These are phyloP conservation scores for Sinocyclocheilus maitianheensis DNA, from an alignment of 2,113 vertebrate species.

Conservation along the genomic window DNA sequence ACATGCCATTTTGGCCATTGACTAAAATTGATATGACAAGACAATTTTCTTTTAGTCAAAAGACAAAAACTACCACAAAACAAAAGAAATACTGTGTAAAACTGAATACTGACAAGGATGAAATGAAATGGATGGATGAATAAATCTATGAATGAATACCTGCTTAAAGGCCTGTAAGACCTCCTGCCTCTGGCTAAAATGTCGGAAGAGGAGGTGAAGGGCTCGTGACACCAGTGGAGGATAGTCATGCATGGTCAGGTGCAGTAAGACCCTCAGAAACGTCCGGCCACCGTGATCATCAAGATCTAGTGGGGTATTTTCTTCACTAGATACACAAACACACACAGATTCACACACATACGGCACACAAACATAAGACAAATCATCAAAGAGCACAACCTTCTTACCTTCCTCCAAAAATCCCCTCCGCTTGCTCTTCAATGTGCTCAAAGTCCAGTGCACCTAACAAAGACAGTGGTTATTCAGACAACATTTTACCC, in stretches of 20 bases:
- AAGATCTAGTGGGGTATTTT: constrained; percentile 93
- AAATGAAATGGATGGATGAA: not conserved
- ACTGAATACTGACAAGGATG: too few relatives aligned
- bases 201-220: constrained; percentile 94
- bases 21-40: too few relatives aligned
- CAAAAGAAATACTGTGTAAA: too few relatives aligned
- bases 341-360: not conserved
- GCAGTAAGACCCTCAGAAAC: constrained; percentile 90
- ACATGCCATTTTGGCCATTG: too few relatives aligned
- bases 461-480: constrained; percentile 71
- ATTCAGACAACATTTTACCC: not conserved
- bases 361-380: not conserved
- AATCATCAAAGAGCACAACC: not conserved
- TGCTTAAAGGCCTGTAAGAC: constrained; percentile 98
- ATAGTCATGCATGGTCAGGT: constrained; percentile 97
- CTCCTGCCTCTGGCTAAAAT: constrained; percentile 97
- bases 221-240: constrained; percentile 95
- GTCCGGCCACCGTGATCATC: constrained; percentile 96
- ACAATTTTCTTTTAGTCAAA: too few relatives aligned
- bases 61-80: too few relatives aligned
- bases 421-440: constrained; percentile 96
- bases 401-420: constrained; percentile 94
- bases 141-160: constrained; percentile 70
- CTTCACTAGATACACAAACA: constrained; percentile 79
- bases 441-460: constrained; percentile 97